Evolutionary conservation across 2,888 invertebrate species (phyloP).

Genomic region (Listrodromus nycthemerus): DNA sequence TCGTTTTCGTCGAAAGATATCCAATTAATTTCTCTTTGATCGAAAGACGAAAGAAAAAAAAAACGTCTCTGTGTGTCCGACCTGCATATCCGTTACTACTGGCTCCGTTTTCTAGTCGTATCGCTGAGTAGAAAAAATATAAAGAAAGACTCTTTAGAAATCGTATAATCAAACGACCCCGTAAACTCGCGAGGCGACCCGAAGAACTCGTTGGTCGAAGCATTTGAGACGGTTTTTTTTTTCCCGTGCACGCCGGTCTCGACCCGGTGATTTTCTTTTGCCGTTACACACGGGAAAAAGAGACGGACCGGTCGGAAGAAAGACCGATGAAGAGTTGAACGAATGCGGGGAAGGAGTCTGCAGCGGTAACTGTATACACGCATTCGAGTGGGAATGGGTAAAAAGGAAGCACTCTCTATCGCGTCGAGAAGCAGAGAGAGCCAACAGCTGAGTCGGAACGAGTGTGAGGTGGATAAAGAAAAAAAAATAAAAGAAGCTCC

Average conservation of each 20-base stretch:
- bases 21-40: constrained; percentile 22
- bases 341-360: constrained; percentile 9
- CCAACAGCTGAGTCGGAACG: constrained; percentile 24
- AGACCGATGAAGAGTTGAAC: constrained; percentile 33
- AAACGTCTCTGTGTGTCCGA: background rate
- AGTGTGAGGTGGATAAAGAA: background rate
- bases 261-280: constrained; percentile 39
- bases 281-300: background rate
- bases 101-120: background rate
- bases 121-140: background rate
- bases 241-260: constrained; percentile 20
- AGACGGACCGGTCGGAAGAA: background rate
- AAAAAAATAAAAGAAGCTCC: constrained; percentile 9
- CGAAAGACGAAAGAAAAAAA: background rate
- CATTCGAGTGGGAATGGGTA: constrained; percentile 33
- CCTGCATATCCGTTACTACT: background rate
- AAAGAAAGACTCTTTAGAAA: background rate
- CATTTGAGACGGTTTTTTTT: constrained; percentile 18
- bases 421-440: constrained; percentile 16
- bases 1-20: constrained; percentile 7
- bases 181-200: constrained; percentile 15
- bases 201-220: constrained; percentile 15
- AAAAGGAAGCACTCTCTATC: constrained; percentile 36
- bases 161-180: background rate
- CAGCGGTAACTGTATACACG: constrained; percentile 13